Conservation (phyloP, 2,888 invertebrate species). For the Sipha maydis region DNA sequence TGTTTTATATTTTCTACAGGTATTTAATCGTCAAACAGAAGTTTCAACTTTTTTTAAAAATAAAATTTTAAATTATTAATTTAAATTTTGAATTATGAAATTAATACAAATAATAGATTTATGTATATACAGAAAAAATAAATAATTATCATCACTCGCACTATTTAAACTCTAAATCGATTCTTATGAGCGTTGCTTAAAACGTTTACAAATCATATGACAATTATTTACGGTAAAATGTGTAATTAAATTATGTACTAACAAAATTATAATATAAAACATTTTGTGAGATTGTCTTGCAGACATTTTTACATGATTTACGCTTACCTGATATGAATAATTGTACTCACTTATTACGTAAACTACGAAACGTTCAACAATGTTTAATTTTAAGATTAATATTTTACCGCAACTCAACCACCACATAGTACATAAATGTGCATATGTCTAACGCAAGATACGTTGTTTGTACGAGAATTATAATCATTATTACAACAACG, state of each 20-base stretch:
- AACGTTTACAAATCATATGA: background rate
- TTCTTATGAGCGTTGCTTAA: background rate
- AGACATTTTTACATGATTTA: slow-evolving; percentile 24
- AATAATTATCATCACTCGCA: too few species aligned
- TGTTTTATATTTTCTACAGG: too few species aligned
- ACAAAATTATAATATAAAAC: background rate
- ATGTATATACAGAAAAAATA: too few species aligned
- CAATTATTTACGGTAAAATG: background rate
- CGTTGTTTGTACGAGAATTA: background rate
- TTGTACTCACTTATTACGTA: background rate
- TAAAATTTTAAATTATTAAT: too few species aligned
- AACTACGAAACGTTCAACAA: background rate
- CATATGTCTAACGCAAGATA: background rate
- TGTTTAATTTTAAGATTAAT: background rate
- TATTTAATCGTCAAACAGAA: too few species aligned
- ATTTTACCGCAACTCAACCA: background rate
- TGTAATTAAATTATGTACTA: background rate
- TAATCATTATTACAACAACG: background rate
- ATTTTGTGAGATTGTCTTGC: background rate
- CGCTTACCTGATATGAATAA: slow-evolving; percentile 31
- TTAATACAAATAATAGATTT: too few species aligned
- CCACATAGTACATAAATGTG: background rate
- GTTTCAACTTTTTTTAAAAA: too few species aligned
- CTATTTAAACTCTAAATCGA: too few species aligned
- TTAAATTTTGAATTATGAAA: too few species aligned